Conservation (phyloP, 1,140 invertebrate genomes). For the Schmidtea mediterranea region DNA sequence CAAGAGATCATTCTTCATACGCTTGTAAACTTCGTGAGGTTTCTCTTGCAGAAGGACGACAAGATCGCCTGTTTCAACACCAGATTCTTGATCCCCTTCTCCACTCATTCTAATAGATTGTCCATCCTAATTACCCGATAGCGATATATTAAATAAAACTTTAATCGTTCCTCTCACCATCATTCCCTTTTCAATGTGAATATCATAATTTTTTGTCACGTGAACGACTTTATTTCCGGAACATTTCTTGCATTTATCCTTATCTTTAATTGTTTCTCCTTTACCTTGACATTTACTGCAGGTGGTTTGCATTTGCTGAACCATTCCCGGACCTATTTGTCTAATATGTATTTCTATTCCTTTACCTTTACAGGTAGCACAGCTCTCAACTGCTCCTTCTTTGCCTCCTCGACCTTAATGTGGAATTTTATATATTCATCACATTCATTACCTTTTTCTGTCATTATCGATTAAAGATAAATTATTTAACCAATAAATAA, state of each 20-base stretch:
- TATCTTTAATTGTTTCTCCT: constrained; percentile 48
- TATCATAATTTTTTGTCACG: constrained; percentile 78
- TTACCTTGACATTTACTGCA: constrained; percentile 62
- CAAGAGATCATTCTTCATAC: constrained; percentile 55
- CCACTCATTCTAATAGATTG: constrained; percentile 78
- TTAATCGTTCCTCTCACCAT: no score
- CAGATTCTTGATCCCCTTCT: constrained; percentile 89
- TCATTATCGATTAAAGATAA: no score
- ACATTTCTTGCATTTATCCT: constrained; percentile 50
- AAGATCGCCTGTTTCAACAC: constrained; percentile 62
- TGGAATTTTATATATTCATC: no score
- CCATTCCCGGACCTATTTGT: constrained; percentile 70
- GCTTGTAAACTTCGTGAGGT: constrained; percentile 47
- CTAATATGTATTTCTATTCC: constrained; percentile 71
- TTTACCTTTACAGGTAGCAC: constrained; percentile 52
- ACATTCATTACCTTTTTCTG: no score
- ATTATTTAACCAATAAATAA: no score
- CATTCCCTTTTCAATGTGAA: constrained; percentile 90
- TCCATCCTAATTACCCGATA: constrained; percentile 74
- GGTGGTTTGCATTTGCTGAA: constrained; percentile 72
- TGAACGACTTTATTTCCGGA: constrained; percentile 61
- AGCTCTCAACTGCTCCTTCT: constrained; percentile 53
- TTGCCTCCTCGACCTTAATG: constrained; percentile 68
- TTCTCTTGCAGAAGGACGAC: constrained; percentile 90
- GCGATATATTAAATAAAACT: no score